Percentiles rank a stretch among this genome's conserved stretches.
These are phyloP conservation scores for Catotricha subobsoleta DNA, from an alignment of 2,888 invertebrate genomes.

Conservation along the genomic window DNA sequence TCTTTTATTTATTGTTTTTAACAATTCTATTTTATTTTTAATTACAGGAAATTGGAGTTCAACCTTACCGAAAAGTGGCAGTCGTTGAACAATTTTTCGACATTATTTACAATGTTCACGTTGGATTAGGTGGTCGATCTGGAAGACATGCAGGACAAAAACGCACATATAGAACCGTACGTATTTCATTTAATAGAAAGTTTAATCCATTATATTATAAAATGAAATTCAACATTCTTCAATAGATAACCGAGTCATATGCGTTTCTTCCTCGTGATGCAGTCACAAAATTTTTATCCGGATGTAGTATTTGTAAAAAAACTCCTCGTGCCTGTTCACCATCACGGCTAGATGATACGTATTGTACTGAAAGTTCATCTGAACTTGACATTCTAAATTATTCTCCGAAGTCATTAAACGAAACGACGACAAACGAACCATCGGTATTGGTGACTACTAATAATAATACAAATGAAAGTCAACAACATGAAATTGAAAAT, in stretches of 20 bases:
- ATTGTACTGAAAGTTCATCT: conserved; percentile 24
- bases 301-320: conserved; percentile 69
- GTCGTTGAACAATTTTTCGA: conserved; percentile 96
- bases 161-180: conserved; percentile 84
- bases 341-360: conserved; percentile 18
- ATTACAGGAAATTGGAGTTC: conserved; percentile 55
- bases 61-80: conserved; percentile 78
- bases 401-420: background rate
- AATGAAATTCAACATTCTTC: conserved; percentile 16
- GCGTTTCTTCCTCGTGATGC: conserved; percentile 91
- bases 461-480: background rate
- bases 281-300: conserved; percentile 86
- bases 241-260: conserved; percentile 92
- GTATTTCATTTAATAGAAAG: conserved; percentile 12
- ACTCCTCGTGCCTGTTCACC: conserved; percentile 19
- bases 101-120: conserved; percentile 90
- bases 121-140: conserved; percentile 77
- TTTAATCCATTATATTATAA: too few species aligned
- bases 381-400: conserved; percentile 19
- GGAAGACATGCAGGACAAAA: conserved; percentile 97
- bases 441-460: too few species aligned
- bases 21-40: conserved; percentile 18
- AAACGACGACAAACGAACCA: background rate
- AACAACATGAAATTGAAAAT: background rate
- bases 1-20: background rate